phyloP scores from a whole-genome alignment of 2,797 vertebrate species.

The Heterohyrax brucei region DNA sequence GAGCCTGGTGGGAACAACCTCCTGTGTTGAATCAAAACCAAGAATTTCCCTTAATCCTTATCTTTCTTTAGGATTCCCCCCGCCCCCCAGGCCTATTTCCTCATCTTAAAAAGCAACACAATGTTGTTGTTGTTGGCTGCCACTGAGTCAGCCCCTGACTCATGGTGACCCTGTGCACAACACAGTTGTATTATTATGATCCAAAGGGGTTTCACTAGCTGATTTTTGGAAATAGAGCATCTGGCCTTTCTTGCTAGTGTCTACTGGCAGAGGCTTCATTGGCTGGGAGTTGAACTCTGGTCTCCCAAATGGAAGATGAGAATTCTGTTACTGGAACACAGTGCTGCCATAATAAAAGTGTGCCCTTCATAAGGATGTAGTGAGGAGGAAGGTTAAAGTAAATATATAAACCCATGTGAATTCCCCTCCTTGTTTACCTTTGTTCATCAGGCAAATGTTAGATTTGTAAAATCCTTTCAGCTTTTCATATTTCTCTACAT shows the following conservation, averaged over 20 bases:
- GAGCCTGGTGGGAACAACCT: background rate
- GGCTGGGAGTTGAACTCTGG: background rate
- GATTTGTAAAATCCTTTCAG: background rate
- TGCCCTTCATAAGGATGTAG: no score
- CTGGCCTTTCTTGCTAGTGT: no score
- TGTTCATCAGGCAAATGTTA: background rate
- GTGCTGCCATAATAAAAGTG: accelerated
- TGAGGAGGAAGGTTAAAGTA: background rate
- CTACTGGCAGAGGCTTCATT: background rate
- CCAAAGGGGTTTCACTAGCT: no score
- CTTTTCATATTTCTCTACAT: background rate
- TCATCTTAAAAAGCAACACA: background rate
- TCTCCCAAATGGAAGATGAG: background rate
- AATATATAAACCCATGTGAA: background rate
- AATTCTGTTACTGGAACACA: background rate
- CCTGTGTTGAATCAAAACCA: background rate
- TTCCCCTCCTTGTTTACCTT: background rate
- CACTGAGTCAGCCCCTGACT: no score
- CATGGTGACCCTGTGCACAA: no score
- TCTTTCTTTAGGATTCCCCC: background rate
- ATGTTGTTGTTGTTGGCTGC: no score
- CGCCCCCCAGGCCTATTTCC: background rate
- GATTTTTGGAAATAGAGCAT: no score
- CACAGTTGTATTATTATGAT: no score
- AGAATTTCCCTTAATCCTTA: accelerated